Evolutionary conservation across 30 jellyfish, hydroid and myxozoan genomes (phyloP).

Genomic region (Pelagia noctiluca): DNA sequence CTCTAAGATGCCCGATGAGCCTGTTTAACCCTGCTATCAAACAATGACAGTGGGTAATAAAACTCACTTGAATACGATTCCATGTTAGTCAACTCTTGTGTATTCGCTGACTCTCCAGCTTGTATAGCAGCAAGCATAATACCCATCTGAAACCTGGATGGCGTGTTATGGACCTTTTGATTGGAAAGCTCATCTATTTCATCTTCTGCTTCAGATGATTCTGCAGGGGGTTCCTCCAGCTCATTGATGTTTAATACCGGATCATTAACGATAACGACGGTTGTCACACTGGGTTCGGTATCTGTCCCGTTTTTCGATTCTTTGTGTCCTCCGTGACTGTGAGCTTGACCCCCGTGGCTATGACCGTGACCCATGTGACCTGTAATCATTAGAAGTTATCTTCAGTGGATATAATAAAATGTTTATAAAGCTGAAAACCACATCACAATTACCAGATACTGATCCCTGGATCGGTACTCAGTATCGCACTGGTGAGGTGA

Average conservation of each 20-base stretch:
- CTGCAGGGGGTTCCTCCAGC: neutral
- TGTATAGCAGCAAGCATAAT: slow-evolving; percentile 69
- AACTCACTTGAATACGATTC: no score
- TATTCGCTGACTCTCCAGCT: slow-evolving; percentile 27
- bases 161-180: slow-evolving; percentile 27
- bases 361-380: slow-evolving; percentile 92
- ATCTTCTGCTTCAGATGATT: neutral
- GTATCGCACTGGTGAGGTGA: no score
- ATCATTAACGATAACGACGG: slow-evolving; percentile 47
- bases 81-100: no score
- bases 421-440: no score
- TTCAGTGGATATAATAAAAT: neutral
- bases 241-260: neutral
- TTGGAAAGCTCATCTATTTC: slow-evolving; percentile 18
- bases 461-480: no score
- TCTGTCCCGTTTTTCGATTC: neutral
- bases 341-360: slow-evolving; percentile 58
- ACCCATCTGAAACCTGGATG: slow-evolving; percentile 71
- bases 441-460: no score
- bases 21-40: no score
- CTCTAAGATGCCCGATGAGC: no score
- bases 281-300: slow-evolving; percentile 13
- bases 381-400: neutral
- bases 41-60: no score
- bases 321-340: slow-evolving; percentile 1